Conservation (phyloP, 2,797 vertebrate species). For the Eupleurogrammus muticus region DNA sequence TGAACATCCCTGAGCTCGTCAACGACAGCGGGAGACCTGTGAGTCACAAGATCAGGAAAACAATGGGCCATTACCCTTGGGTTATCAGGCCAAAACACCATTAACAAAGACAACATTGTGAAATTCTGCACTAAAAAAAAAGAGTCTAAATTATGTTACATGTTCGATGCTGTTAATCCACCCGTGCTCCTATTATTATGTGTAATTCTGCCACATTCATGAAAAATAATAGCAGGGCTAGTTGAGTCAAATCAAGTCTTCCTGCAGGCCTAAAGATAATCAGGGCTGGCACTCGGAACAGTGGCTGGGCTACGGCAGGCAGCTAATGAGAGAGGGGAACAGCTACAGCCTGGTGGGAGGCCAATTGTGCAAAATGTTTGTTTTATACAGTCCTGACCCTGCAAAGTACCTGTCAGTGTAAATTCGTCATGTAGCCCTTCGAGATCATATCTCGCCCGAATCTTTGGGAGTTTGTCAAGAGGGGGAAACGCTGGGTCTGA, state of each 20-base stretch:
- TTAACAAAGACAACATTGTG: conserved; percentile 66
- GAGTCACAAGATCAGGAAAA: conserved; percentile 66
- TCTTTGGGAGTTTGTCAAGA: conserved; percentile 41
- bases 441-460: conserved; percentile 66
- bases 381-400: conserved; percentile 65
- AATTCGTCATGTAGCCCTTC: conserved; percentile 55
- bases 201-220: conserved; percentile 48
- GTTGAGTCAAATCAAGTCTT: conserved; percentile 52
- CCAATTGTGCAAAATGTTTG: conserved; percentile 76
- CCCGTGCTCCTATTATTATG: conserved; percentile 49
- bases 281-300: conserved; percentile 71
- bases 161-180: conserved; percentile 39
- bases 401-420: conserved; percentile 69
- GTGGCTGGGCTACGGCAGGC: conserved; percentile 61
- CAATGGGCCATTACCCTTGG: conserved; percentile 70
- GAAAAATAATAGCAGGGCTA: conserved; percentile 50
- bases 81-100: conserved; percentile 64
- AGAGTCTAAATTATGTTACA: conserved; percentile 46
- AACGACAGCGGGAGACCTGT: conserved; percentile 57
- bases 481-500: conserved; percentile 13
- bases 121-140: conserved; percentile 43
- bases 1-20: conserved; percentile 59
- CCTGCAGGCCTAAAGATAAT: conserved; percentile 74
- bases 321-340: conserved; percentile 77
- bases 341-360: conserved; percentile 65